A percentile compares a stretch with the other conserved stretches of the same genome.
These are phyloP conservation scores for Ryuthela nishihirai DNA, from an alignment of 2,888 invertebrate genomes.

Conservation along the genomic window DNA sequence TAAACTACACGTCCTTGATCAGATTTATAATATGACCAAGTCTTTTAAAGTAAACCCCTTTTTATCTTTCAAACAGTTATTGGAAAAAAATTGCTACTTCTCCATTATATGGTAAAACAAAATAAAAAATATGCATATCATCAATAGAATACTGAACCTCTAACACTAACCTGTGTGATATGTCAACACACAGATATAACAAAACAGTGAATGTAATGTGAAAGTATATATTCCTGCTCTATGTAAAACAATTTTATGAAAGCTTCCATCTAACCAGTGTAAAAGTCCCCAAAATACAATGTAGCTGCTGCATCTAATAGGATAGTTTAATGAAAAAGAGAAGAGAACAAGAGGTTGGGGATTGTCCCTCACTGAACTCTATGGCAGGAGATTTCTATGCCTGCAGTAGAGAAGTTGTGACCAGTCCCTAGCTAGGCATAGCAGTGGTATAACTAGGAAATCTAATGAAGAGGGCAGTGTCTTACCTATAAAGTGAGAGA, in stretches of 20 bases:
- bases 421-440: conserved; percentile 27
- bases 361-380: conserved; percentile 26
- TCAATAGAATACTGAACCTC: neutral
- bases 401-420: conserved; percentile 11
- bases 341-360: conserved; percentile 10
- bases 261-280: conserved; percentile 34
- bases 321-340: conserved; percentile 17
- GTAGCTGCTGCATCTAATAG: conserved; percentile 20
- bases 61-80: too few relatives aligned
- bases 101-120: too few relatives aligned
- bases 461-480: too few relatives aligned
- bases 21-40: too few relatives aligned
- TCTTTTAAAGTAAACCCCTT: too few relatives aligned
- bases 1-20: too few relatives aligned
- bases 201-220: neutral
- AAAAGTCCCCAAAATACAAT: conserved; percentile 33
- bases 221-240: conserved; percentile 2
- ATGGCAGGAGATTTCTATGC: conserved; percentile 37
- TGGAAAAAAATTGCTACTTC: too few relatives aligned
- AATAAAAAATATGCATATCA: neutral
- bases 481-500: too few relatives aligned
- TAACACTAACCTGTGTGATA: neutral
- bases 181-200: neutral
- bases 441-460: conserved; percentile 32
- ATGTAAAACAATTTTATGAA: conserved; percentile 16